Conservation (phyloP, 2,113 vertebrate genomes). For the Butorides virescens region DNA sequence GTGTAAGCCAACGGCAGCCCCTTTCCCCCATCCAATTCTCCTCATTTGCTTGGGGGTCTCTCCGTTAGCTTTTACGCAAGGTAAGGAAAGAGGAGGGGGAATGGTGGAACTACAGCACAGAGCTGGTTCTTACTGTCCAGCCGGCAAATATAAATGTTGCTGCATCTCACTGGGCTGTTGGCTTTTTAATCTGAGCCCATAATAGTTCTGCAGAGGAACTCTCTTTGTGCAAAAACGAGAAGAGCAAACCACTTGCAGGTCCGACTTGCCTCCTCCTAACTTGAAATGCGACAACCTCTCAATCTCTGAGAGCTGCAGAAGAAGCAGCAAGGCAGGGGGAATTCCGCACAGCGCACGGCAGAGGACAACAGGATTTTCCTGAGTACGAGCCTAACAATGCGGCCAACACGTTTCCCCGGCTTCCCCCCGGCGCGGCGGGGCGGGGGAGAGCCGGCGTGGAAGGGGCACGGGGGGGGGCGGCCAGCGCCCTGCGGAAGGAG, state of each 20-base stretch:
- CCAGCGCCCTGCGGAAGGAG: neutral
- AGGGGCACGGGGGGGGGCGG: neutral
- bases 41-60: neutral
- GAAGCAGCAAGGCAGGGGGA: neutral
- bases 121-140: neutral
- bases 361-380: slow-evolving; percentile 54
- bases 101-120: neutral
- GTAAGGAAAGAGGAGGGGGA: neutral
- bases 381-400: neutral
- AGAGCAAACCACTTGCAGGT: neutral
- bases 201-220: neutral
- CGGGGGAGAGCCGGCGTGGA: neutral
- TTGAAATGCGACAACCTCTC: neutral
- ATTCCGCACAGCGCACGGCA: neutral
- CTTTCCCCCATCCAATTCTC: neutral
- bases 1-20: neutral
- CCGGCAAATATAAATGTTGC: neutral
- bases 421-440: fast-evolving
- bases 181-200: neutral
- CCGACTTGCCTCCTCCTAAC: neutral
- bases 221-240: neutral
- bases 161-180: neutral
- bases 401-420: neutral
- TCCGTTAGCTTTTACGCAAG: neutral
- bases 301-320: neutral